Conservation (phyloP, 2,888 invertebrate species). For the Elysia crispata region DNA sequence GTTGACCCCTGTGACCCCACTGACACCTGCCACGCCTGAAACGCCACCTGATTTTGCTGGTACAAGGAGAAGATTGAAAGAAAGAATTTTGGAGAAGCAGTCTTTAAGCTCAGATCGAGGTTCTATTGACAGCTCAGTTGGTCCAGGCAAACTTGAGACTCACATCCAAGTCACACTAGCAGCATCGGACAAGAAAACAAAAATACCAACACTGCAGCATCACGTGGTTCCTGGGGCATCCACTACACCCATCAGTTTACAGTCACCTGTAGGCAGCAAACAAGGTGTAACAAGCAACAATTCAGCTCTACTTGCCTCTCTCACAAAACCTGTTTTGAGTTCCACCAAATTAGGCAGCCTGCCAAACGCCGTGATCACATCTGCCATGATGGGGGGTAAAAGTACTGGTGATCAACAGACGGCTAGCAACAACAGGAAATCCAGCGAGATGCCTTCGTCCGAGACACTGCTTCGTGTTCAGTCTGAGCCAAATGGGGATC, state of each 20-base stretch:
- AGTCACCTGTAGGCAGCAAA: conserved; percentile 9
- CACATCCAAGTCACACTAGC: not conserved
- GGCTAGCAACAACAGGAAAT: not conserved
- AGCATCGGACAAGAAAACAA: not conserved
- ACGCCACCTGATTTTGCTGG: conserved; percentile 50
- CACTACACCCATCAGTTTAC: not conserved
- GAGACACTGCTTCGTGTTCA: conserved; percentile 30
- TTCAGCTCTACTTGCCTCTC: conserved; percentile 45
- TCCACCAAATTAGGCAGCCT: conserved; percentile 44
- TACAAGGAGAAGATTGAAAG: conserved; percentile 62
- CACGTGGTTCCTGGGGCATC: not conserved
- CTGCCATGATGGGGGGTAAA: conserved; percentile 45
- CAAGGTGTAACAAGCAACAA: conserved; percentile 23
- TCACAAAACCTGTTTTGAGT: conserved; percentile 43
- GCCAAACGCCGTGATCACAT: conserved; percentile 48
- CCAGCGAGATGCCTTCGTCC: conserved; percentile 25
- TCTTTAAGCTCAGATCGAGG: conserved; percentile 71
- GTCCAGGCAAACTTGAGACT: not conserved
- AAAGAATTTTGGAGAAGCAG: conserved; percentile 74
- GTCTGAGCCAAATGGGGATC: not conserved
- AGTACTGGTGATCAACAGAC: not conserved
- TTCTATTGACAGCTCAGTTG: not conserved
- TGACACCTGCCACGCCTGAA: conserved; percentile 50
- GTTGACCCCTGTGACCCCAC: conserved; percentile 47
- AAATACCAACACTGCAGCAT: not conserved